Percentiles rank a stretch among this genome's conserved stretches.
Evolutionary conservation across 2,888 invertebrate species (phyloP).

Genomic region (Andrena haemorrhoa): DNA sequence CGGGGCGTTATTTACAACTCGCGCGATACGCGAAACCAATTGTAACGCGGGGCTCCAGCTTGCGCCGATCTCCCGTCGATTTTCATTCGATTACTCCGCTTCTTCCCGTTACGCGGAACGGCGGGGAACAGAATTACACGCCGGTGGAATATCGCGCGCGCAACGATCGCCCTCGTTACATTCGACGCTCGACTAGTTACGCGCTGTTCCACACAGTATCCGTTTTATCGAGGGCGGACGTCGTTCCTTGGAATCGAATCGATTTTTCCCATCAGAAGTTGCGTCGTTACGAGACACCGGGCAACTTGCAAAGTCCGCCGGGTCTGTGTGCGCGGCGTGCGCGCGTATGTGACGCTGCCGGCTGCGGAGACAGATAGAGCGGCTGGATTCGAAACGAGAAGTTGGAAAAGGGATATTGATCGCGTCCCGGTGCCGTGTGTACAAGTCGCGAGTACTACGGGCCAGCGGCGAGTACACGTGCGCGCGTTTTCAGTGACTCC

Average conservation of each 20-base stretch:
- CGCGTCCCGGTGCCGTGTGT: constrained; percentile 60
- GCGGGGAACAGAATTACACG: constrained; percentile 17
- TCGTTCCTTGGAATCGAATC: constrained; percentile 32
- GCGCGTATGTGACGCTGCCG: constrained; percentile 23
- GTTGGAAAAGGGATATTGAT: constrained; percentile 81
- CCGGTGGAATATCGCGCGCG: constrained; percentile 6
- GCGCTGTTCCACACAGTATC: constrained; percentile 24
- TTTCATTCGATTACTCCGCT: constrained; percentile 1
- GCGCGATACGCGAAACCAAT: constrained; percentile 12
- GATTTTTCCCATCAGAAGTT: constrained; percentile 52
- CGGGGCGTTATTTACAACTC: constrained; percentile 28
- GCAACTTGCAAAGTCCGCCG: constrained; percentile 33
- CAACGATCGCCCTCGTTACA: constrained; percentile 39
- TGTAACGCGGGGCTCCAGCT: constrained; percentile 19
- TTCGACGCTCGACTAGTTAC: constrained; percentile 30
- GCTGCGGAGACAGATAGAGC: constrained; percentile 58
- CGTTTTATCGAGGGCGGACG: constrained; percentile 38
- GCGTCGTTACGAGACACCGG: constrained; percentile 35
- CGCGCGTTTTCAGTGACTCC: constrained; percentile 53
- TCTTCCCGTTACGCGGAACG: not conserved
- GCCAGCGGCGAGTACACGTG: constrained; percentile 40
- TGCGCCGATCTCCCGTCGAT: constrained; percentile 11
- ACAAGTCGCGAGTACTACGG: constrained; percentile 55
- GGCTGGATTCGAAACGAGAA: constrained; percentile 78
- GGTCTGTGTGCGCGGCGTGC: constrained; percentile 7